Percentiles rank a stretch among this genome's conserved stretches.
These are phyloP conservation scores for Pelobates fuscus DNA, from an alignment of 2,113 vertebrate genomes.

Conservation along the genomic window DNA sequence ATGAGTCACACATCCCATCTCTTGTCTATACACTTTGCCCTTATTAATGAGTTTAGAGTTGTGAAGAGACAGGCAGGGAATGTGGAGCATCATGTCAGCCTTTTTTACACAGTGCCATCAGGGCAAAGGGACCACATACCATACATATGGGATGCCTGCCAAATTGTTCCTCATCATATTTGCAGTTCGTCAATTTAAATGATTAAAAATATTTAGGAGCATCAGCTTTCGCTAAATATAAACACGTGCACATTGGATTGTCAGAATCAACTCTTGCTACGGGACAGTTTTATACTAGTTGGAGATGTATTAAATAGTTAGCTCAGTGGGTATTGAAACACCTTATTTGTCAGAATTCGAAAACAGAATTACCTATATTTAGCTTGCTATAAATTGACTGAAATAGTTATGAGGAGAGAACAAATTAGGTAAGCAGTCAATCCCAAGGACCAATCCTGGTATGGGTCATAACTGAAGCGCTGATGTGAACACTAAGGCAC, in stretches of 20 bases:
- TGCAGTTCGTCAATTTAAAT: neutral
- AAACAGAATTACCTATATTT: too few species aligned
- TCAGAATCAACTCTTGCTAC: too few species aligned
- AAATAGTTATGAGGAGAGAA: too few species aligned
- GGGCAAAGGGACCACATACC: neutral
- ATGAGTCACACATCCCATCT: too few species aligned
- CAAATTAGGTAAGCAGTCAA: too few species aligned
- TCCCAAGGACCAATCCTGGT: too few species aligned
- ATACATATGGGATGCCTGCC: neutral
- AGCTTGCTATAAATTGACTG: too few species aligned
- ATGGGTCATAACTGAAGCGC: too few species aligned
- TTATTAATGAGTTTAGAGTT: neutral
- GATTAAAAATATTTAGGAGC: neutral
- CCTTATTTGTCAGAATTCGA: too few species aligned
- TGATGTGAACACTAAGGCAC: too few species aligned
- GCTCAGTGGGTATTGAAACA: too few species aligned
- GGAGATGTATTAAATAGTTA: neutral
- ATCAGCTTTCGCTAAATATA: conserved; percentile 19
- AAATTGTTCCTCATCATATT: conserved; percentile 9
- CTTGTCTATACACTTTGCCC: too few species aligned
- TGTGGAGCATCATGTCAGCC: neutral
- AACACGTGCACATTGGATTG: neutral
- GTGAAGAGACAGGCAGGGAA: neutral
- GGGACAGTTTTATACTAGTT: conserved; percentile 5
- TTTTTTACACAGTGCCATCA: conserved; percentile 21